Evolutionary conservation across 2,113 vertebrate genomes (phyloP).

Genomic region (Cromileptes altivelis): DNA sequence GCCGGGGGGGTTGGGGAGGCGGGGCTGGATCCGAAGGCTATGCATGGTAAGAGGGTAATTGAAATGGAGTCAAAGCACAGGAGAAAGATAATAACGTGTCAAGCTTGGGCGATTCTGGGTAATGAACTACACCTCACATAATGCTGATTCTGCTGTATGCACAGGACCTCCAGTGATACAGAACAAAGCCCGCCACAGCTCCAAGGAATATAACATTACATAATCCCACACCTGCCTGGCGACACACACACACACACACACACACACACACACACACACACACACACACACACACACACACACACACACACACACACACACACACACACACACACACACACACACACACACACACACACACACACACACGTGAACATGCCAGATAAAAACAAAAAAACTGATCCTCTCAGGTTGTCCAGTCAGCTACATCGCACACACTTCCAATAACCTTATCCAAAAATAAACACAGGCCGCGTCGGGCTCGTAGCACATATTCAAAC

Average conservation of each 20-base stretch:
- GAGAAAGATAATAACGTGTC: conserved; percentile 89
- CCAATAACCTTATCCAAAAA: conserved; percentile 65
- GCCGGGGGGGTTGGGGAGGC: conserved; percentile 13
- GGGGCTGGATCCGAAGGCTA: conserved; percentile 67
- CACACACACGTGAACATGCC: conserved; percentile 9
- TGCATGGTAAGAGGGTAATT: conserved; percentile 87
- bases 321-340: not conserved
- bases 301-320: conserved; percentile 22
- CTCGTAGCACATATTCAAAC: conserved; percentile 47
- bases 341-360: conserved; percentile 34
- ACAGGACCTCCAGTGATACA: conserved; percentile 73
- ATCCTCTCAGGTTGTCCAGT: conserved; percentile 40
- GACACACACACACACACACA: not conserved
- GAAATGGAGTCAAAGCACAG: conserved; percentile 87
- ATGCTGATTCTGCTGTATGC: conserved; percentile 83
- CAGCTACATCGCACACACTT: conserved; percentile 48
- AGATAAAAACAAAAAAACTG: conserved; percentile 56
- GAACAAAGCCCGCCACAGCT: conserved; percentile 73
- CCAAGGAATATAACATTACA: conserved; percentile 69
- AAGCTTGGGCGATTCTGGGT: conserved; percentile 81
- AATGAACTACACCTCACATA: conserved; percentile 86
- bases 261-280: conserved; percentile 29
- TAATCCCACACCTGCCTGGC: conserved; percentile 63
- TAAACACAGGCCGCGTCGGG: conserved; percentile 51
- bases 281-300: conserved; percentile 30